Evolutionary conservation across 2,797 vertebrate species (phyloP), one percentile per base, ranked within the genome.

Genomic region (Acrocephalus scirpaceus): DNA sequence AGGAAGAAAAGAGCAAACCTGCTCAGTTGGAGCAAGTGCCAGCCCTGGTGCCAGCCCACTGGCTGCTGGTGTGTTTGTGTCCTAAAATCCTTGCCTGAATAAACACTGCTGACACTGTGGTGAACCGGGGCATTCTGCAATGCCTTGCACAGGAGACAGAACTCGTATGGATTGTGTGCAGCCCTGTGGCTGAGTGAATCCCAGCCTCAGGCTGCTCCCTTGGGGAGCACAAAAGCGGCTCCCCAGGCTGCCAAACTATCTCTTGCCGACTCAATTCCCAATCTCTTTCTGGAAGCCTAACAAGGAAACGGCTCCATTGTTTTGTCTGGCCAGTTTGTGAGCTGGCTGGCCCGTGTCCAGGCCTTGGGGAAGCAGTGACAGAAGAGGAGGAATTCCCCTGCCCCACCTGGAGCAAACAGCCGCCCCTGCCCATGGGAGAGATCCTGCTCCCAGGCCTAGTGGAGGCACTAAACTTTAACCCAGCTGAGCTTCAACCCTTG

Each of bases 371-470:
- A 61, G 54, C 69, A 53, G 74, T 7, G 50, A 66, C 60, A 50
- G 6, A 4, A 18, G 57, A 9, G 2, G 23, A 71, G 91, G 95
- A 96, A 97, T 95, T 96, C 77, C 96, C 95, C 95, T 15, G 69
- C n/a, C 47, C 76, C 45, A n/a, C 73, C 76, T 74, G 86, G 23
- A 38, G 9, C 36, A 36, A 78, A 19, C 27, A 69, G 30, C 34
- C 4, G 0, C 13, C 77, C 45, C 50, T 48, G 57, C 85, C 47
- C 65, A 1, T 15, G 83, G 86, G 16, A 86, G 30, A 36, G 38
- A 62, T 48, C 25, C 61, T 36, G 42, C 70, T 65, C 45, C 67
- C 47, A 27, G 61, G 61, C 56, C 54, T 26, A 15, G 14, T 9
- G 38, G 4, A 36, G 22, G 23, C 21, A 64, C 2, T 4, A 19